These are phyloP conservation scores for Sclerodermus sp. DNA, from an alignment of 2,888 invertebrate genomes.

Conservation along the genomic window DNA sequence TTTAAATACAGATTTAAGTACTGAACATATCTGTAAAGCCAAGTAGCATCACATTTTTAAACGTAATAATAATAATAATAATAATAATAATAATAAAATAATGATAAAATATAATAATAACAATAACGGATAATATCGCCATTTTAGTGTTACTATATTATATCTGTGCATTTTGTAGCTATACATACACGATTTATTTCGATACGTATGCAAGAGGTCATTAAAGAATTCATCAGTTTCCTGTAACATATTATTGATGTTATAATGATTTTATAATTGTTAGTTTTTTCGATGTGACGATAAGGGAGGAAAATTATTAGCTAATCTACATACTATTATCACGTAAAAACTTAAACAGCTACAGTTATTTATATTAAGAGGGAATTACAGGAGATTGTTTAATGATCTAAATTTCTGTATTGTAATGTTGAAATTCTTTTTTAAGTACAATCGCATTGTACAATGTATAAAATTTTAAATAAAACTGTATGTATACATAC, in stretches of 20 bases:
- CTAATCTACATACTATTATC: slow-evolving; percentile 34
- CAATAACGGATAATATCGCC: slow-evolving; percentile 20
- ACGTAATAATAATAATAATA: slow-evolving; percentile 14
- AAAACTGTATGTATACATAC: slow-evolving; percentile 10
- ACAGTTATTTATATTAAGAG: slow-evolving; percentile 40
- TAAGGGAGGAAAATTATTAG: slow-evolving; percentile 26
- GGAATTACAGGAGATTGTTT: slow-evolving; percentile 37
- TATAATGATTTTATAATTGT: slow-evolving; percentile 1
- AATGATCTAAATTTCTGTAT: slow-evolving; percentile 31
- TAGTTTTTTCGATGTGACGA: slow-evolving; percentile 2
- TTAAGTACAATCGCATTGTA: slow-evolving; percentile 30
- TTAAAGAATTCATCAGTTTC: slow-evolving; percentile 7
- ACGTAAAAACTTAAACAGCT: no score
- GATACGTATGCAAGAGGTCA: slow-evolving; percentile 13
- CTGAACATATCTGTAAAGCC: slow-evolving; percentile 50
- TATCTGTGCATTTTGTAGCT: slow-evolving; percentile 27
- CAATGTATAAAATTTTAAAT: slow-evolving; percentile 32
- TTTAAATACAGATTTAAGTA: slow-evolving; percentile 40
- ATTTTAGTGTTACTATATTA: slow-evolving; percentile 31
- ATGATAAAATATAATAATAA: slow-evolving; percentile 9
- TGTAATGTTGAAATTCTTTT: slow-evolving; percentile 23
- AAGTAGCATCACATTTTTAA: slow-evolving; percentile 40
- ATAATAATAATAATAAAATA: slow-evolving; percentile 10
- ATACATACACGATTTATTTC: slow-evolving; percentile 4
- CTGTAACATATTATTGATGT: not conserved